These are phyloP conservation scores for Eriocheir sinensis DNA, from an alignment of 1,140 invertebrate genomes.

Conservation along the genomic window DNA sequence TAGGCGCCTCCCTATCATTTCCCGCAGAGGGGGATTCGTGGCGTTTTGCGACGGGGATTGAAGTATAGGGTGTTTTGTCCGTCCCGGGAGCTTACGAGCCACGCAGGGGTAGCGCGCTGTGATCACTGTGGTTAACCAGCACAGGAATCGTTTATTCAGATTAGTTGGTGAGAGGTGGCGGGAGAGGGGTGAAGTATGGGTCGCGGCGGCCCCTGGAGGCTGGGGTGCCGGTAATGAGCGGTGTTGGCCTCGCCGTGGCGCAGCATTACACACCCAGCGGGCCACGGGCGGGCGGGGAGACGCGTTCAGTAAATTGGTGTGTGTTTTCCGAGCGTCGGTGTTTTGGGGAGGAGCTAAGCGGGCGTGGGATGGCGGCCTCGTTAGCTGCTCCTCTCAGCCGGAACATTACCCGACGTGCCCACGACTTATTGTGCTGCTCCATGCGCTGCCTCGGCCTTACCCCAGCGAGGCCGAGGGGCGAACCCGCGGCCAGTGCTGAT, in stretches of 20 bases:
- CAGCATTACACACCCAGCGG: conserved; percentile 22
- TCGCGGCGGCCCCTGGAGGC: background rate
- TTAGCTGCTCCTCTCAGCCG: background rate
- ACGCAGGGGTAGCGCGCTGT: conserved; percentile 39
- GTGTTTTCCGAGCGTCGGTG: background rate
- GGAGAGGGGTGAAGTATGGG: conserved; percentile 51
- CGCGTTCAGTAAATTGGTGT: background rate
- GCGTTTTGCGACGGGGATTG: conserved; percentile 39
- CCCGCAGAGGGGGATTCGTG: background rate
- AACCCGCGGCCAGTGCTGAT: background rate
- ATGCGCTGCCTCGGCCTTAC: background rate
- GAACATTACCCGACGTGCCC: background rate
- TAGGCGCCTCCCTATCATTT: conserved; percentile 65
- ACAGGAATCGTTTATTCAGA: conserved; percentile 67
- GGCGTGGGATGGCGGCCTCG: background rate
- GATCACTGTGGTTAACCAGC: conserved; percentile 50
- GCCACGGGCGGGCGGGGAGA: background rate
- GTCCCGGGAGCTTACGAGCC: conserved; percentile 37
- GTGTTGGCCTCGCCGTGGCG: conserved; percentile 6
- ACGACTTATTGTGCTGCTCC: background rate
- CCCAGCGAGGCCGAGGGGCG: background rate
- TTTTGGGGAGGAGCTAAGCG: background rate
- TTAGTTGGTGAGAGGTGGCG: conserved; percentile 60
- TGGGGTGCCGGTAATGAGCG: background rate
- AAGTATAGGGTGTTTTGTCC: conserved; percentile 59